Percentiles rank a stretch among this genome's conserved stretches.
These are phyloP conservation scores for Tachina lurida DNA, from an alignment of 2,888 invertebrate species.

Conservation along the genomic window DNA sequence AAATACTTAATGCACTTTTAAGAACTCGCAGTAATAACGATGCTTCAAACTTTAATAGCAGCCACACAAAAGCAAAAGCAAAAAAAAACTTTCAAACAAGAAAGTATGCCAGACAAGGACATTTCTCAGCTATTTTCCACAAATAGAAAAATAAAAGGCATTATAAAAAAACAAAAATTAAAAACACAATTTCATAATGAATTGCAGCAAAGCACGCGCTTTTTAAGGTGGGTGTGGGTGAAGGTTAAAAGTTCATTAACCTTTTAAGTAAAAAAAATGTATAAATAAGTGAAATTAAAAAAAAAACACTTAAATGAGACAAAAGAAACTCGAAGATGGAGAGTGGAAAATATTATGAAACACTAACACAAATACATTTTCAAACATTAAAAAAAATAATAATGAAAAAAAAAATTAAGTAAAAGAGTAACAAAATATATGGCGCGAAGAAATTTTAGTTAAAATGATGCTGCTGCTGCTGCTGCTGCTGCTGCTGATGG, in stretches of 20 bases:
- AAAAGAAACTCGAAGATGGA: constrained; percentile 53
- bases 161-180: constrained; percentile 7
- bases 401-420: constrained; percentile 12
- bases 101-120: constrained; percentile 25
- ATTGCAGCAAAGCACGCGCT: constrained; percentile 64
- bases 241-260: constrained; percentile 60
- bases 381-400: constrained; percentile 47
- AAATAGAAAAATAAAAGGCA: constrained; percentile 12
- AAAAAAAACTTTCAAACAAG: constrained; percentile 10
- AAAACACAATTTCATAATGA: constrained; percentile 55
- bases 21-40: neutral
- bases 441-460: constrained; percentile 64
- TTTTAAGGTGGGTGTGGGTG: neutral
- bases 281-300: constrained; percentile 40
- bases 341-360: constrained; percentile 38
- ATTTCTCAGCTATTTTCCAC: neutral
- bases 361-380: constrained; percentile 29
- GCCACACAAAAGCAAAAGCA: constrained; percentile 4
- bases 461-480: constrained; percentile 32
- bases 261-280: constrained; percentile 31
- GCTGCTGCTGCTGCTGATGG: constrained; percentile 2
- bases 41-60: neutral
- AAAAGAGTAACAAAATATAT: constrained; percentile 59
- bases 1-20: constrained; percentile 9
- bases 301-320: constrained; percentile 58